phyloP scores from a whole-genome alignment of 2,113 vertebrate species.

The Monarcha castaneiventris region DNA sequence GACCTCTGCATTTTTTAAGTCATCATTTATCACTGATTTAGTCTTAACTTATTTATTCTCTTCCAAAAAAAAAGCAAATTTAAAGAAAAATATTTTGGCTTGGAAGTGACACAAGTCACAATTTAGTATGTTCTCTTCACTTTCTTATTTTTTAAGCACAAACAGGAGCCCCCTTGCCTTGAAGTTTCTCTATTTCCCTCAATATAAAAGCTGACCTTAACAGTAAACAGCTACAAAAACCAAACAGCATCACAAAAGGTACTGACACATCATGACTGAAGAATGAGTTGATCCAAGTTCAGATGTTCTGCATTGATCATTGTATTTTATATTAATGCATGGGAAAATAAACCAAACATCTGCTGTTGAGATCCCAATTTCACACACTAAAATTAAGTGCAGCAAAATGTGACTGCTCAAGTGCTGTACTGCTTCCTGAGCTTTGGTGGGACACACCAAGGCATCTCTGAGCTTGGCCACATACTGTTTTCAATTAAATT shows the following conservation, averaged over 20 bases:
- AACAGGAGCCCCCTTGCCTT: neutral
- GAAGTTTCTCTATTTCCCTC: neutral
- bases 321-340: neutral
- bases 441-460: neutral
- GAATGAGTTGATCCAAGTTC: neutral
- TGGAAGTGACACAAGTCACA: neutral
- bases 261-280: neutral
- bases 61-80: neutral
- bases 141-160: neutral
- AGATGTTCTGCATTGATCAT: neutral
- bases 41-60: neutral
- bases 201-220: neutral
- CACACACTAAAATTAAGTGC: neutral
- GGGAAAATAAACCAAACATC: neutral
- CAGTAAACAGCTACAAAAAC: neutral
- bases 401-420: neutral
- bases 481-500: neutral
- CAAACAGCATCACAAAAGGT: neutral
- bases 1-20: neutral
- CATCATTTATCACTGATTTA: neutral
- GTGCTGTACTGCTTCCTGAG: neutral
- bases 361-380: neutral
- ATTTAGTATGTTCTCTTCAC: neutral
- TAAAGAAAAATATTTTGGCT: neutral
- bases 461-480: neutral